Conservation (phyloP, 1,140 invertebrate species). For the Eumeta japonica region DNA sequence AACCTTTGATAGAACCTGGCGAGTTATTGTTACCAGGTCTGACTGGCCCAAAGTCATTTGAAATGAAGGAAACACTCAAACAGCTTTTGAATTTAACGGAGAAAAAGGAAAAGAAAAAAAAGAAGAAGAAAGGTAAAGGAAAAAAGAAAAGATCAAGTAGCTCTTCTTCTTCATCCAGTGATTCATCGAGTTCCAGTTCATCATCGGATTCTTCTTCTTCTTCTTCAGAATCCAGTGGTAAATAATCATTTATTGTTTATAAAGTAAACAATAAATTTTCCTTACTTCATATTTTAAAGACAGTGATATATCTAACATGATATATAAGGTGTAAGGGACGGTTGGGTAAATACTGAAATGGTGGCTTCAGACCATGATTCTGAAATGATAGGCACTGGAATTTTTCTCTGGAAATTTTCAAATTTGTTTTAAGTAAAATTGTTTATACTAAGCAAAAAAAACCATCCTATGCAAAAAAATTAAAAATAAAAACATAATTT, state of each 20-base stretch:
- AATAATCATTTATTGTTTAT: slow-evolving; percentile 8
- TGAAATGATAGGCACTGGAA: too few relatives aligned
- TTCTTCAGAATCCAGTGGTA: slow-evolving; percentile 58
- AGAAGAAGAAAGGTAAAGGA: slow-evolving; percentile 71
- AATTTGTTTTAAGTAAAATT: too few relatives aligned
- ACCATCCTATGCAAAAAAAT: too few relatives aligned
- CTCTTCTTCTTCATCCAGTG: slow-evolving; percentile 65
- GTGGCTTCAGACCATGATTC: too few relatives aligned
- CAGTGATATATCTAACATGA: too few relatives aligned
- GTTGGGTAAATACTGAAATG: too few relatives aligned
- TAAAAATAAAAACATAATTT: too few relatives aligned
- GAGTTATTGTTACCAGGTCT: slow-evolving; percentile 60
- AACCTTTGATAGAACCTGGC: slow-evolving; percentile 61
- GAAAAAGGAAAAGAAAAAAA: slow-evolving; percentile 70
- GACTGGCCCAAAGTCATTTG: slow-evolving; percentile 54
- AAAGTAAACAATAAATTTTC: too few relatives aligned
- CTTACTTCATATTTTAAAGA: too few relatives aligned
- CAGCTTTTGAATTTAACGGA: slow-evolving; percentile 60
- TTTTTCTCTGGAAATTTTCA: too few relatives aligned
- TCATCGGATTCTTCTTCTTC: slow-evolving; percentile 66
- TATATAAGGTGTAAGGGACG: too few relatives aligned
- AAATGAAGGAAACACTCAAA: slow-evolving; percentile 66
- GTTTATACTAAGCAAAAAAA: too few relatives aligned
- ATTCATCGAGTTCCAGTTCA: slow-evolving; percentile 62
- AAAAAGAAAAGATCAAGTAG: slow-evolving; percentile 68